A percentile compares a stretch with the other conserved stretches of the same genome.
Conservation (phyloP, 2,888 invertebrate species). For the Noctua comes region DNA sequence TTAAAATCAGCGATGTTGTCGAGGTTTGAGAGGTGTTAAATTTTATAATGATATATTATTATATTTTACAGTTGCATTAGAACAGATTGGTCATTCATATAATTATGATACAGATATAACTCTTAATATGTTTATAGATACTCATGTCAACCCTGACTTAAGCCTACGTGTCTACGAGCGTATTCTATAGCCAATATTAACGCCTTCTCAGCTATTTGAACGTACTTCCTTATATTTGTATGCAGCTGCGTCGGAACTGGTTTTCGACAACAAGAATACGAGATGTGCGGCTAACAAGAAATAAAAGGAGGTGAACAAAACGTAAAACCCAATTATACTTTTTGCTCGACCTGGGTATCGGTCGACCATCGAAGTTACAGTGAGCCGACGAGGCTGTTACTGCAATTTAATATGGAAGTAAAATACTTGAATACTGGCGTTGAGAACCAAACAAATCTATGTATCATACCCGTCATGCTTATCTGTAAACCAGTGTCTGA, state of each 20-base stretch:
- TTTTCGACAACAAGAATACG: constrained; percentile 54
- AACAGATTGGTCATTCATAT: background rate
- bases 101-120: background rate
- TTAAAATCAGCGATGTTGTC: background rate
- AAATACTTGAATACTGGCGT: constrained; percentile 23
- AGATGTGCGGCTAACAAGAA: constrained; percentile 53
- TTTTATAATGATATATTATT: background rate
- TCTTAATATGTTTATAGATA: background rate
- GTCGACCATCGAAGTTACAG: constrained; percentile 31
- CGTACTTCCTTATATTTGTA: constrained; percentile 64
- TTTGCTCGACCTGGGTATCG: constrained; percentile 43
- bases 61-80: background rate
- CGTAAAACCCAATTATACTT: constrained; percentile 53
- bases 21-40: background rate
- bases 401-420: constrained; percentile 35
- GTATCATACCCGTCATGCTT: constrained; percentile 27
- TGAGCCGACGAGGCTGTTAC: background rate
- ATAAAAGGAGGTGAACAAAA: constrained; percentile 47
- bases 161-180: constrained; percentile 46
- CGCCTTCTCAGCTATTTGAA: constrained; percentile 46
- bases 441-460: constrained; percentile 5
- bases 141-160: constrained; percentile 49
- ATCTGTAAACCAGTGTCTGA: constrained; percentile 42
- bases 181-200: constrained; percentile 56
- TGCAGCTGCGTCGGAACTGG: constrained; percentile 61